Percentiles rank a stretch among this genome's conserved stretches.
phyloP scores from a whole-genome alignment of 2,888 invertebrate genomes.

The Liposcelis brunnea region DNA sequence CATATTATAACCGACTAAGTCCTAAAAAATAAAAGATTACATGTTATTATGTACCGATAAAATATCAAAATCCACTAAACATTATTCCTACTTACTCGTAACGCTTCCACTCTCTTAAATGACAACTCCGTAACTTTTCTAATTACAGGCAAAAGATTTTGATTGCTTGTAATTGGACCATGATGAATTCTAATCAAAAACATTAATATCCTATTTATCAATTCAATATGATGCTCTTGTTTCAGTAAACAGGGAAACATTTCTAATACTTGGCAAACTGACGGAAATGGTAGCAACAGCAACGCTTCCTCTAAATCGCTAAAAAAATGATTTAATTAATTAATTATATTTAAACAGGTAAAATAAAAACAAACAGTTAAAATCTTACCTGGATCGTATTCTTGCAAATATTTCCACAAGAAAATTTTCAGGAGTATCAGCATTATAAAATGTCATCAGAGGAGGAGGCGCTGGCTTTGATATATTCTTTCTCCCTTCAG shows the following conservation, averaged over 20 bases:
- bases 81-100: constrained; percentile 35
- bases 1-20: constrained; percentile 69
- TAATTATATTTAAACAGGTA: constrained; percentile 11
- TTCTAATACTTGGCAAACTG: constrained; percentile 59
- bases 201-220: constrained; percentile 55
- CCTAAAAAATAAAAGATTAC: constrained; percentile 46
- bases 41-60: too few relatives aligned
- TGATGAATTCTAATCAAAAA: constrained; percentile 63
- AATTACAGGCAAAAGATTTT: constrained; percentile 44
- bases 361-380: constrained; percentile 10
- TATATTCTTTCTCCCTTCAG: constrained; percentile 23
- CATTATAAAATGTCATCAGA: constrained; percentile 65
- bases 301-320: constrained; percentile 87
- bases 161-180: constrained; percentile 57
- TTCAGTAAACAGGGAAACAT: constrained; percentile 49
- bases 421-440: constrained; percentile 56
- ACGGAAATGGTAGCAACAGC: constrained; percentile 60
- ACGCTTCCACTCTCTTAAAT: constrained; percentile 34
- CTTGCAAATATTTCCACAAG: constrained; percentile 59
- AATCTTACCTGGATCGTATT: constrained; percentile 56
- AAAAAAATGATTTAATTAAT: too few relatives aligned
- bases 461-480: constrained; percentile 47
- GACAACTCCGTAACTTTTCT: constrained; percentile 44
- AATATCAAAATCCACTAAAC: background rate
- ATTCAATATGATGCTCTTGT: constrained; percentile 48